Base-by-base conservation (phyloP, 2,113 vertebrate species). In the Cottus gobio region DNA sequence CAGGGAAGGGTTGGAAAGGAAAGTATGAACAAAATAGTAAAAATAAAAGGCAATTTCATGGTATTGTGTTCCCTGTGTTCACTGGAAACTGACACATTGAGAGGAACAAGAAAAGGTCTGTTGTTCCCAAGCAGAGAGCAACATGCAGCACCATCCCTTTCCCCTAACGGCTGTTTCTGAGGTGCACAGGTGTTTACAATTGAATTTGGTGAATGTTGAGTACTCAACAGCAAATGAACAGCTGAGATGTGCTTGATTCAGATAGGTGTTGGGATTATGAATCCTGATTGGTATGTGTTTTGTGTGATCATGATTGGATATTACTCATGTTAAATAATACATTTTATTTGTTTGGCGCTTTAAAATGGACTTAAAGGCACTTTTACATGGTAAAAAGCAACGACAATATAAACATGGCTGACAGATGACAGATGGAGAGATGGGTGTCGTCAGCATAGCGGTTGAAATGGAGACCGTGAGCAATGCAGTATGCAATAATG, bases 171-270 rank as follows among this genome's bases (percentile, higher is more conserved):
- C 54, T 44, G 56, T 28, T 34, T 24, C 8, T 50, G 37, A 20
- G 5, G 79, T 42, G 34, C 44, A 20, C 60, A 58, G 34, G 52
- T 56, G 26, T 11, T 24, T 46, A 20, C 3, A 71, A 65, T 54
- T 28, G 3, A 4, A 42, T 24, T 60, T 11, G 31, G 15, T 16
- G 57, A 18, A 60, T 20, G 57, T 20, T 65, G n/a, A 26, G 12
- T 15, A 31, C 3, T 58, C 48, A 44, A 61, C 24, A 16, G 56
- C 36, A 48, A 18, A 71, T 62, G 26, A 46, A 24, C 28, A 68
- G 61, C 62, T 37, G 22, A 75, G 54, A 34, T 77, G n/a, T 62
- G 68, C 24, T 44, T 58, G 12, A 56, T 12, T 42, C 39, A 13
- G 39, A 10, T 30, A 1, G 16, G 18, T 13, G 67, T 63, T 34